These are phyloP conservation scores for Melospiza georgiana DNA, from an alignment of 2,113 vertebrate genomes.

Conservation along the genomic window DNA sequence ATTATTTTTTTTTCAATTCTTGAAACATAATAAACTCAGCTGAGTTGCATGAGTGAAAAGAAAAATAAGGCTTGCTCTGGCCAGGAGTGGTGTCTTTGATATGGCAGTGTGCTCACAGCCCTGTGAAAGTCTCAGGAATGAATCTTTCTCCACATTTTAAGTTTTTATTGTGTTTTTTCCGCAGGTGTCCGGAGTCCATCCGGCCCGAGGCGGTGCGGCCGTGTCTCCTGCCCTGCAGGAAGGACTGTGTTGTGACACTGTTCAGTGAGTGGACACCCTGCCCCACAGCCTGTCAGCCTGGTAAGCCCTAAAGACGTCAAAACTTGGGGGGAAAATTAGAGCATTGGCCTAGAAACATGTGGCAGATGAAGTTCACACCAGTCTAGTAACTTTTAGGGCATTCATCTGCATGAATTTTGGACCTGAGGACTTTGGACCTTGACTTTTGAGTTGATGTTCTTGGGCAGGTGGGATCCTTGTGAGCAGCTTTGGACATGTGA, in stretches of 20 bases:
- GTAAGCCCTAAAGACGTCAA: constrained; percentile 68
- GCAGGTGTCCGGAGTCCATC: constrained; percentile 89
- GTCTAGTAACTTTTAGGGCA: not conserved
- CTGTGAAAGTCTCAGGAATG: not conserved
- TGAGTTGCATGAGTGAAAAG: not conserved
- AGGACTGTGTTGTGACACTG: constrained; percentile 88
- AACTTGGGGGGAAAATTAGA: not conserved
- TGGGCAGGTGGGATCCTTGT: fast-evolving
- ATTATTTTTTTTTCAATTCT: not conserved
- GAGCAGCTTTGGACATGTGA: not conserved
- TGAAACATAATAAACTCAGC: not conserved
- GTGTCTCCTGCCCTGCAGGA: constrained; percentile 89
- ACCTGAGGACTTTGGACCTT: not conserved
- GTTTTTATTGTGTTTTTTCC: not conserved
- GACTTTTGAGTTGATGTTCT: not conserved
- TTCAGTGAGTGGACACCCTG: constrained; percentile 96
- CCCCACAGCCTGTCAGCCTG: constrained; percentile 82
- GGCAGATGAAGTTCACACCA: not conserved
- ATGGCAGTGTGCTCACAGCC: not conserved
- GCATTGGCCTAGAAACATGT: not conserved
- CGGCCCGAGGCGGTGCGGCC: constrained; percentile 78
- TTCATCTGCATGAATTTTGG: not conserved
- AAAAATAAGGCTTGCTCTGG: not conserved
- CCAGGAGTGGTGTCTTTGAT: not conserved
- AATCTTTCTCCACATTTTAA: not conserved